Percentiles rank a stretch among this genome's conserved stretches.
Evolutionary conservation across 2,797 vertebrate species (phyloP).

Genomic region (Neopelma chrysocephalum): DNA sequence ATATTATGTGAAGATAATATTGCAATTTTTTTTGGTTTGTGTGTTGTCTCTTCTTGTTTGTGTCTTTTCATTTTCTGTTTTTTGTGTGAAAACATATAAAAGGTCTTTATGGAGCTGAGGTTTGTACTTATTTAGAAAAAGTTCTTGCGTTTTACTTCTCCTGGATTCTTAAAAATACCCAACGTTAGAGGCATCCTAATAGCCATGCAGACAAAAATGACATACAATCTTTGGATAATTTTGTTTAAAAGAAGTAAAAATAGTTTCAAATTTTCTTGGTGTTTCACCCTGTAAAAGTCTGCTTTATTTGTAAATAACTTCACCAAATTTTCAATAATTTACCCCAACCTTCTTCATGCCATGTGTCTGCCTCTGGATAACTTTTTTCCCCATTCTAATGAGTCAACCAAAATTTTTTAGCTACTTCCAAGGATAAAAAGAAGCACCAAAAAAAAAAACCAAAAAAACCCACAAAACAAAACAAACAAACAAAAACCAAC

Average conservation of each 20-base stretch:
- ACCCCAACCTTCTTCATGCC: not conserved
- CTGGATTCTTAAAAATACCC: not conserved
- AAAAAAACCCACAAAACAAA: not conserved
- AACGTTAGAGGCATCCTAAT: not conserved
- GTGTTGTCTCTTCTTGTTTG: not conserved
- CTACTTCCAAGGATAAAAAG: not conserved
- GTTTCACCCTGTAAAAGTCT: not conserved
- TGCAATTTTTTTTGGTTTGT: not conserved
- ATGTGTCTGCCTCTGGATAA: not conserved
- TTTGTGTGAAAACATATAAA: not conserved
- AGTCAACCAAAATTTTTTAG: not conserved
- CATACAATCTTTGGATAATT: not conserved
- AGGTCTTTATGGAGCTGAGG: not conserved
- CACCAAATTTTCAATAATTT: not conserved
- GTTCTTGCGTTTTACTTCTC: accelerated
- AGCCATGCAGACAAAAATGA: not conserved
- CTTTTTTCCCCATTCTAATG: not conserved
- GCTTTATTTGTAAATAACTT: not conserved
- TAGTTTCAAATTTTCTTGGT: not conserved
- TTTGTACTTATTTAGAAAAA: not conserved
- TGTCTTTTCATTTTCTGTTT: not conserved
- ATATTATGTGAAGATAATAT: not conserved
- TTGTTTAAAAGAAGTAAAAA: not conserved
- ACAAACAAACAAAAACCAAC: too few relatives aligned
- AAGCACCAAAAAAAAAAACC: not conserved